phyloP scores from a whole-genome alignment of 2,797 vertebrate genomes.

The Leucoraja ocellata region DNA sequence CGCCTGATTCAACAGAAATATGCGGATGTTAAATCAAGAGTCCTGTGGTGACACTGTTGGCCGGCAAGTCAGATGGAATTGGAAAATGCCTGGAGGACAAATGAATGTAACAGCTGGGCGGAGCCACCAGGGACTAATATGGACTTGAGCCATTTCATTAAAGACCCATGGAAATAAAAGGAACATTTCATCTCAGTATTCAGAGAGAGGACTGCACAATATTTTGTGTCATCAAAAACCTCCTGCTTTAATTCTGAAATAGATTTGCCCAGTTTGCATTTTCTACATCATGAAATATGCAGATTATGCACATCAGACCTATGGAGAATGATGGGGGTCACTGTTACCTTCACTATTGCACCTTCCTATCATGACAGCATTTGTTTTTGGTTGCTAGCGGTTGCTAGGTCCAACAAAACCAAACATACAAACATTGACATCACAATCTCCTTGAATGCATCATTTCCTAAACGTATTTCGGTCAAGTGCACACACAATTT shows the following conservation, averaged over 20 bases:
- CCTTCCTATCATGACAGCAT: neutral
- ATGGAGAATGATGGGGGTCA: neutral
- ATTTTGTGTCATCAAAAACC: neutral
- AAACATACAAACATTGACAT: neutral
- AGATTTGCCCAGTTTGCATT: neutral
- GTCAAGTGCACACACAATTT: neutral
- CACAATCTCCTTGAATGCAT: neutral
- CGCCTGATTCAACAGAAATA: neutral
- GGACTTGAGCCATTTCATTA: neutral
- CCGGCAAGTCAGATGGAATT: neutral
- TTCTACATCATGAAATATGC: neutral
- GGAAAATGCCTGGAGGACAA: neutral
- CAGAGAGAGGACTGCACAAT: neutral
- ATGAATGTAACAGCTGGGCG: neutral
- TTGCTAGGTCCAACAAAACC: conserved; percentile 15
- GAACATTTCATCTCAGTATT: neutral
- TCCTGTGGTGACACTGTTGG: neutral
- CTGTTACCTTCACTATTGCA: neutral
- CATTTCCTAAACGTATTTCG: neutral
- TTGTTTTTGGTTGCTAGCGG: neutral
- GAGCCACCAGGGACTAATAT: neutral
- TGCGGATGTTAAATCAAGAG: neutral
- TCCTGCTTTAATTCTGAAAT: neutral
- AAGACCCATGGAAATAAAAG: neutral
- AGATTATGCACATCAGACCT: neutral